A percentile compares a stretch with the other conserved stretches of the same genome.
phyloP scores from a whole-genome alignment of 2,888 invertebrate genomes.

The Mythimna pallens region DNA sequence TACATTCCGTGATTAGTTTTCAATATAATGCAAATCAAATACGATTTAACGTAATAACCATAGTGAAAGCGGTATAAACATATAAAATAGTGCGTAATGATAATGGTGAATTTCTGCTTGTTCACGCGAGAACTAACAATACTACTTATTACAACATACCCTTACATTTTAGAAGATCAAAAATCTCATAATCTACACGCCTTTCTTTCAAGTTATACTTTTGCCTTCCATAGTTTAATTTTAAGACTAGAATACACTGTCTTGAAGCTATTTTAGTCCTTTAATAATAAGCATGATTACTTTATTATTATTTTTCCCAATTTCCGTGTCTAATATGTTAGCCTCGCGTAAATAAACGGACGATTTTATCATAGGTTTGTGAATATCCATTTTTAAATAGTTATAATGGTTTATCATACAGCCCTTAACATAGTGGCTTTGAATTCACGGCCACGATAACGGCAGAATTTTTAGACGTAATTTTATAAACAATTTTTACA shows the following conservation, averaged over 20 bases:
- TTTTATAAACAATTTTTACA: slow-evolving; percentile 60
- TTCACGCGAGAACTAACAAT: slow-evolving; percentile 61
- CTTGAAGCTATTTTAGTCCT: slow-evolving; percentile 23
- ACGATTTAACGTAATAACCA: slow-evolving; percentile 47
- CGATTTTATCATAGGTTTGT: slow-evolving; percentile 52
- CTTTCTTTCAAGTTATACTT: slow-evolving; percentile 49
- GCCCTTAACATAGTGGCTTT: slow-evolving; percentile 34
- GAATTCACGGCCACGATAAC: slow-evolving; percentile 30
- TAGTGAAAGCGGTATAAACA: slow-evolving; percentile 68
- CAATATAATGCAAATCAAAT: slow-evolving; percentile 46
- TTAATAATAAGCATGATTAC: slow-evolving; percentile 18
- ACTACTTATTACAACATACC: slow-evolving; percentile 19
- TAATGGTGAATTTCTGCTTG: slow-evolving; percentile 49
- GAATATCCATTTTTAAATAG: slow-evolving; percentile 53
- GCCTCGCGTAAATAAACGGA: slow-evolving; percentile 60
- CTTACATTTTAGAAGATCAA: slow-evolving; percentile 43
- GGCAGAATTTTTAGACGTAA: slow-evolving; percentile 25
- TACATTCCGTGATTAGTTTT: slow-evolving; percentile 22
- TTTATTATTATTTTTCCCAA: slow-evolving; percentile 12
- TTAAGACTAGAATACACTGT: slow-evolving; percentile 55
- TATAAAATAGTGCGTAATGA: slow-evolving; percentile 67
- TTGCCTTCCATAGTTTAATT: slow-evolving; percentile 31
- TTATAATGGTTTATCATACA: slow-evolving; percentile 38
- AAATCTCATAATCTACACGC: slow-evolving; percentile 39
- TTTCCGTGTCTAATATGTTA: slow-evolving; percentile 34